These are phyloP conservation scores for Selenia dentaria DNA, from an alignment of 2,888 invertebrate species.

Conservation along the genomic window DNA sequence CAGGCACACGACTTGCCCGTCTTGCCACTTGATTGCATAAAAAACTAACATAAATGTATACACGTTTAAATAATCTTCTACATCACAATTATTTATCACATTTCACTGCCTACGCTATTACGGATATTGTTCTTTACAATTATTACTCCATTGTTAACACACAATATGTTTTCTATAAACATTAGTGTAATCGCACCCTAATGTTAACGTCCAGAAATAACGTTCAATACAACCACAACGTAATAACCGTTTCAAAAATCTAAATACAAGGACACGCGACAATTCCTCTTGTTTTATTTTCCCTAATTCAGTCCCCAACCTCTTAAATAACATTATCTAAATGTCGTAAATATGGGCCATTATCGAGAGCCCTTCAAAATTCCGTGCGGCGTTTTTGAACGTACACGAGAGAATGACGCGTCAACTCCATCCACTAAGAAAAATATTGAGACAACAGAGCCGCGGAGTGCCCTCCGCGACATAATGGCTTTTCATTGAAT, in stretches of 20 bases:
- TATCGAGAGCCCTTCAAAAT: slow-evolving; percentile 79
- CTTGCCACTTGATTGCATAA: no score
- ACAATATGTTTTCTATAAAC: slow-evolving; percentile 2
- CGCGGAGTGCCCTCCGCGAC: slow-evolving; percentile 75
- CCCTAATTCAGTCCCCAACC: slow-evolving; percentile 65
- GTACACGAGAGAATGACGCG: slow-evolving; percentile 74
- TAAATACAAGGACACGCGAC: slow-evolving; percentile 47
- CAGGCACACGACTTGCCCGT: no score
- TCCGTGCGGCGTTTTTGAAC: slow-evolving; percentile 77
- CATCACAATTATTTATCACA: no score
- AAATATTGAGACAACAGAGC: slow-evolving; percentile 82
- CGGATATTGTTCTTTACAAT: slow-evolving; percentile 1
- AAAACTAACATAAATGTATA: no score
- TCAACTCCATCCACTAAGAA: slow-evolving; percentile 78
- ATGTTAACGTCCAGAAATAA: background rate
- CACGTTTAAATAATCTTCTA: no score
- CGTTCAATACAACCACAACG: slow-evolving; percentile 28
- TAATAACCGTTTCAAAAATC: slow-evolving; percentile 36
- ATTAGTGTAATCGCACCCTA: background rate
- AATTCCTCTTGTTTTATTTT: slow-evolving; percentile 63
- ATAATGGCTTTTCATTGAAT: slow-evolving; percentile 84
- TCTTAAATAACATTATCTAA: slow-evolving; percentile 78
- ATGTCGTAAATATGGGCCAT: slow-evolving; percentile 81
- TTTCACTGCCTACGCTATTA: no score
- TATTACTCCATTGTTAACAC: slow-evolving; percentile 4